These are phyloP conservation scores for Drosophila anomelani DNA, from an alignment of 2,888 invertebrate genomes.

Conservation along the genomic window DNA sequence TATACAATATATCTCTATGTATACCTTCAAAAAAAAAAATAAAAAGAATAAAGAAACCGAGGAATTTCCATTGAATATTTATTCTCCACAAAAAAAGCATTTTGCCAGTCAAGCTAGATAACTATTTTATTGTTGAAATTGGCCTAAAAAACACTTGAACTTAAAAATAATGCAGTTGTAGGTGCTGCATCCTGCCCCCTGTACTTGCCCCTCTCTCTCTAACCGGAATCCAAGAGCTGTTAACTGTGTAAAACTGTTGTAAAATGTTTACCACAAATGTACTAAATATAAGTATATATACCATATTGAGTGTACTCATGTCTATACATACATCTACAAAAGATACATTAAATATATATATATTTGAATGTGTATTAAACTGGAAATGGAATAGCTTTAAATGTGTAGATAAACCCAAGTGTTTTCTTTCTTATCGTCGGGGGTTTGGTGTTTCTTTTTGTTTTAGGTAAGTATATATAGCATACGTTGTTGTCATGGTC, in stretches of 20 bases:
- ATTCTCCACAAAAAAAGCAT: conserved; percentile 58
- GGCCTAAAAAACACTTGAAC: conserved; percentile 49
- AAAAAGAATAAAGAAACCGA: conserved; percentile 49
- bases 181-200: conserved; percentile 21
- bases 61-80: conserved; percentile 56
- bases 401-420: conserved; percentile 57
- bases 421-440: conserved; percentile 12
- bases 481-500: no score
- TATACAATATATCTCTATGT: conserved; percentile 48
- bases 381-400: conserved; percentile 73
- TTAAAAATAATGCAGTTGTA: conserved; percentile 30
- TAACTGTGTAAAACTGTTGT: conserved; percentile 66
- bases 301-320: conserved; percentile 51
- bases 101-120: conserved; percentile 43
- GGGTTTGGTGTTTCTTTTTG: no score
- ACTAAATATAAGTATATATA: conserved; percentile 31
- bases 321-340: conserved; percentile 50
- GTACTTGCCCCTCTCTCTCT: conserved; percentile 11
- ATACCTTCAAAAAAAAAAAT: conserved; percentile 50
- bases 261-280: conserved; percentile 59
- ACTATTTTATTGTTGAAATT: conserved; percentile 64
- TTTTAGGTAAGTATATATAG: no score
- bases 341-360: conserved; percentile 45
- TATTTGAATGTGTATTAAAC: conserved; percentile 59
- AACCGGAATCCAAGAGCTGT: conserved; percentile 56